phyloP scores from a whole-genome alignment of 2,113 vertebrate species.

The Macaca nemestrina region DNA sequence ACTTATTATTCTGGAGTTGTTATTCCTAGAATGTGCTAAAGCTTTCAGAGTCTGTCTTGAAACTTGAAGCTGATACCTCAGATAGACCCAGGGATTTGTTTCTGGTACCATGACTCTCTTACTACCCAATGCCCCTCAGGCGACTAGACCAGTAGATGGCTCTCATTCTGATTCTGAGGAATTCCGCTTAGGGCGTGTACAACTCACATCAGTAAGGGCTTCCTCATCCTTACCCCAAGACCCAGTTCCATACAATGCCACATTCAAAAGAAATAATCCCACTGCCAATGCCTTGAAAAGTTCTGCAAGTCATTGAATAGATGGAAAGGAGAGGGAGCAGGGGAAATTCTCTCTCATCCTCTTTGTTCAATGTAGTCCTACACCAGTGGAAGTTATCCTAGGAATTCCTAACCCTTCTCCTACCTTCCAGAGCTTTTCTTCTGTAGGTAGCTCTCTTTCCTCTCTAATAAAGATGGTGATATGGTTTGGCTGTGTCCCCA shows the following conservation, averaged over 20 bases:
- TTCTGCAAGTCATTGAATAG: neutral
- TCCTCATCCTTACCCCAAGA: neutral
- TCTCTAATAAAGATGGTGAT: neutral
- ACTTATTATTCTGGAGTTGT: neutral
- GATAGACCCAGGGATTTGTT: neutral
- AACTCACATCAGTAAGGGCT: neutral
- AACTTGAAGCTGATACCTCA: neutral
- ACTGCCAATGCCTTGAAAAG: neutral
- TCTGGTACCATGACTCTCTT: neutral
- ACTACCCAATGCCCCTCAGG: neutral
- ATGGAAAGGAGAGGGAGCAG: too few species aligned
- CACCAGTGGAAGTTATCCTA: too few species aligned
- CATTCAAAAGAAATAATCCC: neutral
- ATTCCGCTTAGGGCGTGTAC: neutral
- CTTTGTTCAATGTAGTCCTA: neutral
- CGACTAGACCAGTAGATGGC: neutral
- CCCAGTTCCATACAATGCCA: neutral
- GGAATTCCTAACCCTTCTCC: neutral
- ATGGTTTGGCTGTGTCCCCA: too few species aligned
- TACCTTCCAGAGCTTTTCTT: neutral
- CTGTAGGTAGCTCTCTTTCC: neutral
- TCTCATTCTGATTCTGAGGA: neutral
- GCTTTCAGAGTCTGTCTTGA: neutral
- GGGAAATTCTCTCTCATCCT: neutral
- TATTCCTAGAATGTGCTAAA: neutral